A percentile compares a stretch with the other conserved stretches of the same genome.
Evolutionary conservation across 1,140 invertebrate genomes (phyloP).

Genomic region (Helicoverpa zea): DNA sequence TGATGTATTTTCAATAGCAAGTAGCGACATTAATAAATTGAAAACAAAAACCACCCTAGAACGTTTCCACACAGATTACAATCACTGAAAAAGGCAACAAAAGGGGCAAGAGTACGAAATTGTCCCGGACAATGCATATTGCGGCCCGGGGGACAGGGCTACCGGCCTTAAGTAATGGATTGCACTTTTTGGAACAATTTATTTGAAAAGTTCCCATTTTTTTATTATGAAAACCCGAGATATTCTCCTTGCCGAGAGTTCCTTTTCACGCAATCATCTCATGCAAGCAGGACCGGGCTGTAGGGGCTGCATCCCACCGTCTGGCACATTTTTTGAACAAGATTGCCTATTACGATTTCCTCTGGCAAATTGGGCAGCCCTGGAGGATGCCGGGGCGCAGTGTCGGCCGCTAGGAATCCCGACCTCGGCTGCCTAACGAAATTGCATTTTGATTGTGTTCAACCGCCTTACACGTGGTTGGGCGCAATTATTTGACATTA

Average conservation of each 20-base stretch:
- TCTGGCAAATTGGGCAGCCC: constrained; percentile 47
- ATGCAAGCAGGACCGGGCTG: constrained; percentile 2
- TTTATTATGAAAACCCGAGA: background rate
- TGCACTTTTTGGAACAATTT: constrained; percentile 39
- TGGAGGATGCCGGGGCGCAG: constrained; percentile 29
- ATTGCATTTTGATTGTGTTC: constrained; percentile 71
- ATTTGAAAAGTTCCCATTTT: constrained; percentile 9
- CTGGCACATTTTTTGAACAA: constrained; percentile 47
- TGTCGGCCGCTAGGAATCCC: constrained; percentile 38
- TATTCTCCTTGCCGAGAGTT: constrained; percentile 9
- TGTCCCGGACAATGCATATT: constrained; percentile 72
- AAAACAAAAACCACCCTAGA: constrained; percentile 49
- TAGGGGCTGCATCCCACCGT: constrained; percentile 20
- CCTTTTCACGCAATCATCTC: constrained; percentile 30
- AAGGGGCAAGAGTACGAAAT: constrained; percentile 61
- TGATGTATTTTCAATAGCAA: constrained; percentile 37
- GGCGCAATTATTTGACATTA: constrained; percentile 67
- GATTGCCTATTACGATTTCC: constrained; percentile 43
- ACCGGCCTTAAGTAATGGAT: constrained; percentile 20
- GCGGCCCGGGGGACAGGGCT: constrained; percentile 51
- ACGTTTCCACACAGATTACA: constrained; percentile 58
- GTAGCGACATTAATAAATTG: constrained; percentile 52
- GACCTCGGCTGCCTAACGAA: constrained; percentile 56
- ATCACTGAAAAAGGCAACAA: constrained; percentile 64
- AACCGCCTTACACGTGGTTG: constrained; percentile 64